Percentiles rank a stretch among this genome's conserved stretches.
Evolutionary conservation across 1,140 invertebrate species (phyloP).

Genomic region (Aleiodes sp.): DNA sequence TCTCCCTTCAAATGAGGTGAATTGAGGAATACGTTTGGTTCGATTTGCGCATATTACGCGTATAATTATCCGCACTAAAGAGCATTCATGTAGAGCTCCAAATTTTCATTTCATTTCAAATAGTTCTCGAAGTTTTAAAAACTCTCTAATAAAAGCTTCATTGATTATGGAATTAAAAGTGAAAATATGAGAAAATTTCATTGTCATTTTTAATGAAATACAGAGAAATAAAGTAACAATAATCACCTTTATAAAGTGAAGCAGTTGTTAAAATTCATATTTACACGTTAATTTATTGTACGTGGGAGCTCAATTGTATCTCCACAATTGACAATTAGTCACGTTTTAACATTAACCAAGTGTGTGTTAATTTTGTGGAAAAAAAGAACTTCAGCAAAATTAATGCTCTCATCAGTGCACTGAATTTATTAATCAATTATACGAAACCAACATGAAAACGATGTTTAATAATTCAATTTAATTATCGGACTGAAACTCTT

Average conservation of each 20-base stretch:
- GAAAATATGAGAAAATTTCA: neutral
- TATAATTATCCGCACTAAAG: no score
- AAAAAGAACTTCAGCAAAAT: neutral
- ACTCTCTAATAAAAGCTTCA: no score
- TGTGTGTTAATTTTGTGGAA: constrained; percentile 6
- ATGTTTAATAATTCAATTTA: no score
- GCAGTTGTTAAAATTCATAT: neutral
- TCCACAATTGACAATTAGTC: constrained; percentile 16
- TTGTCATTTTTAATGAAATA: neutral
- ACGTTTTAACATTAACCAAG: neutral
- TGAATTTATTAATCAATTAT: constrained; percentile 15
- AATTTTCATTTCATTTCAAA: no score
- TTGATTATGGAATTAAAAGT: constrained; percentile 3
- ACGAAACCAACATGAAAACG: no score
- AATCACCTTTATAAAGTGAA: neutral
- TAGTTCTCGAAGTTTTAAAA: no score
- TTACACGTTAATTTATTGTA: neutral
- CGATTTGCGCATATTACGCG: no score
- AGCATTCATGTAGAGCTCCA: no score
- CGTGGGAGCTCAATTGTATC: constrained; percentile 14
- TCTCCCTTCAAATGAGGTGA: neutral
- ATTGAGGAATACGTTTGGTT: no score
- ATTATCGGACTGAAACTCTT: no score
- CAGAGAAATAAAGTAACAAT: neutral
- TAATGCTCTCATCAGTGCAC: neutral